These are phyloP conservation scores for Saccopteryx bilineata DNA, from an alignment of 2,113 vertebrate species.

Conservation along the genomic window DNA sequence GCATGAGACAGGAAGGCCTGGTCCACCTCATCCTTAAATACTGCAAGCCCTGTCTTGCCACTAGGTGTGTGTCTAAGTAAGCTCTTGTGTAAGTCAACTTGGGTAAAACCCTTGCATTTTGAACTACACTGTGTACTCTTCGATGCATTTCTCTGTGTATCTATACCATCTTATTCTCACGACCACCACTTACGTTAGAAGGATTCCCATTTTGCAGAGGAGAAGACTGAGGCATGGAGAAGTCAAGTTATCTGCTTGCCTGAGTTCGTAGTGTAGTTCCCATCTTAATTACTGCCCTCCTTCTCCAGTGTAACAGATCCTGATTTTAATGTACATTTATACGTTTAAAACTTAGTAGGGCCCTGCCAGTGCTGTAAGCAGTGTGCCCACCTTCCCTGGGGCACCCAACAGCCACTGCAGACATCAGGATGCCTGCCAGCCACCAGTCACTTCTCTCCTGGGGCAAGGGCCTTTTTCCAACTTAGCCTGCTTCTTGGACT, in stretches of 20 bases:
- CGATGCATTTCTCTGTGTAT: not conserved
- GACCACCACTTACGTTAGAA: not conserved
- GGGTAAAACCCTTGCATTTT: not conserved
- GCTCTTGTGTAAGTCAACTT: not conserved
- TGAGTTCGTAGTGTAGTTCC: not conserved
- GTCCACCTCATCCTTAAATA: not conserved
- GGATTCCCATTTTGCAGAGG: not conserved
- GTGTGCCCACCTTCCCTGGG: not conserved
- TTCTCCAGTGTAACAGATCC: not conserved
- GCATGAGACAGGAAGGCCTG: not conserved
- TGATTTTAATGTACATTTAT: not conserved
- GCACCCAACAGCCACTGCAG: not conserved
- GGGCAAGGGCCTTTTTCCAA: not conserved
- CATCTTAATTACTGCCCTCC: not conserved
- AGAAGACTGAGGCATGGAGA: not conserved
- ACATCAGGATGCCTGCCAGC: not conserved
- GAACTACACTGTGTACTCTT: not conserved
- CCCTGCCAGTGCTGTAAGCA: not conserved
- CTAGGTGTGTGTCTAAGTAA: not conserved
- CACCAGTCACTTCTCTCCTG: not conserved
- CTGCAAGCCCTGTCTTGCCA: not conserved
- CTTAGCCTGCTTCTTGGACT: not conserved
- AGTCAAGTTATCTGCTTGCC: not conserved
- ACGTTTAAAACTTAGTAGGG: slow-evolving; percentile 13
- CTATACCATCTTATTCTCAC: not conserved